Base-by-base conservation (phyloP, 2,888 invertebrate genomes). In the Amblyjoppa fuscipennis region DNA sequence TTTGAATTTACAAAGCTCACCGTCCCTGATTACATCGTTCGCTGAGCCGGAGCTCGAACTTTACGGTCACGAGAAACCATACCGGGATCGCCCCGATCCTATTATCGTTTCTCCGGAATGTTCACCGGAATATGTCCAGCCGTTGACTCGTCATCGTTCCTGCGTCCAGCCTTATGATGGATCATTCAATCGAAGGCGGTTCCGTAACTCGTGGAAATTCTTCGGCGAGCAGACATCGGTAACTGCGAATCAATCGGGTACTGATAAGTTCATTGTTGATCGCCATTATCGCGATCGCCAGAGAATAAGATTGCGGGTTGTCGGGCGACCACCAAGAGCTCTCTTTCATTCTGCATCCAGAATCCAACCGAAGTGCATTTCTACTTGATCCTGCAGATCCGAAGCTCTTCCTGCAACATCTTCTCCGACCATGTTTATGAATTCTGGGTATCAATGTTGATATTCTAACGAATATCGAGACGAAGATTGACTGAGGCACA, bases 291-390 rank as follows among this genome's bases (percentile, higher is more conserved):
- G 86, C 84, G 83, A 81, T 77, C 71, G 76, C 53, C 77, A 66
- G 41, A 73, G 56, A 41, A 38, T 11, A 41, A 87, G 86, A 86
- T 87, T 87, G 84, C 49, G 59, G 85, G 87, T 86, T 87, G 83
- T 84, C 87, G 78, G 3, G 3, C 71, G 53, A 77, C 77, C 77
- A 77, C 41, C 41, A 34, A 68, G 38, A 38, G 51, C 53, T 41
- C 38, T 25, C 38, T 49, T 41, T 68, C 38, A 28, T 41, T 68
- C 77, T 38, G 77, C 53, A 56, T 16, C 76, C 64, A 51, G 64
- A 53, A 28, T 61, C 20, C 20, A 20, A 20, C 20, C 20, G 20
- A 20, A 20, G 20, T 20, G 20, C 20, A 20, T 20, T 20, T 20
- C 20, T 20, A 20, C 20, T 20, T 20, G 20, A 20, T 20, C 20